Percentiles rank a stretch among this genome's conserved stretches.
Evolutionary conservation across 2,113 vertebrate species (phyloP).

Genomic region (Planiliza haematocheilus): DNA sequence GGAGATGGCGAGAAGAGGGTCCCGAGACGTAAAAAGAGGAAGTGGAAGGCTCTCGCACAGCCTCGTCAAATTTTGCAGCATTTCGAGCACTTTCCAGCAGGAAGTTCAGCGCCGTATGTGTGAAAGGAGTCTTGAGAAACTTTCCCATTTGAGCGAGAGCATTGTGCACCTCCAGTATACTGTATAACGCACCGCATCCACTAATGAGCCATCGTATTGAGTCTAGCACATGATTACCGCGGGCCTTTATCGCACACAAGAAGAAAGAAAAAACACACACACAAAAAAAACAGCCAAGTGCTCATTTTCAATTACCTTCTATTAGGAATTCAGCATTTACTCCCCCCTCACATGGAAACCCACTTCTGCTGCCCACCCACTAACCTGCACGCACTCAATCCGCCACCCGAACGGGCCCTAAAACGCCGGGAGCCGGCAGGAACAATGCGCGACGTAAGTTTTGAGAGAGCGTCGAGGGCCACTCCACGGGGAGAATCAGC

Average conservation of each 20-base stretch:
- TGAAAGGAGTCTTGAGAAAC: constrained; percentile 14
- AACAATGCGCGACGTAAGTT: constrained; percentile 76
- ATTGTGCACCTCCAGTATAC: neutral
- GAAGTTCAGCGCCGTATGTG: constrained; percentile 5
- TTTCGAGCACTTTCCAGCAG: constrained; percentile 58
- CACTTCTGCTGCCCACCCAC: constrained; percentile 75
- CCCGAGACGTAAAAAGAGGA: constrained; percentile 10
- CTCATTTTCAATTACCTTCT: constrained; percentile 79
- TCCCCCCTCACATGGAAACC: constrained; percentile 61
- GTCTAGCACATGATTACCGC: constrained; percentile 69
- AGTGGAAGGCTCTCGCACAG: constrained; percentile 33
- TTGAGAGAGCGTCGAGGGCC: constrained; percentile 69
- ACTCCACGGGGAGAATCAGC: constrained; percentile 60
- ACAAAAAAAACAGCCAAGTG: constrained; percentile 65
- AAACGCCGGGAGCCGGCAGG: constrained; percentile 40
- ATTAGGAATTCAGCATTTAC: constrained; percentile 75
- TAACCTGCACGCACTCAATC: constrained; percentile 74
- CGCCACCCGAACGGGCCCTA: constrained; percentile 57
- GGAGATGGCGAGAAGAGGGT: constrained; percentile 14
- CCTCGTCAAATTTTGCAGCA: constrained; percentile 39
- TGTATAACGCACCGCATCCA: constrained; percentile 29
- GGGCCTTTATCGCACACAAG: constrained; percentile 27
- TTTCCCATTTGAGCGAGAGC: neutral
- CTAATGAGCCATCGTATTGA: constrained; percentile 45
- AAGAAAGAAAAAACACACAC: neutral